Conservation (phyloP, 2,888 invertebrate species). For the Phoronis australis region DNA sequence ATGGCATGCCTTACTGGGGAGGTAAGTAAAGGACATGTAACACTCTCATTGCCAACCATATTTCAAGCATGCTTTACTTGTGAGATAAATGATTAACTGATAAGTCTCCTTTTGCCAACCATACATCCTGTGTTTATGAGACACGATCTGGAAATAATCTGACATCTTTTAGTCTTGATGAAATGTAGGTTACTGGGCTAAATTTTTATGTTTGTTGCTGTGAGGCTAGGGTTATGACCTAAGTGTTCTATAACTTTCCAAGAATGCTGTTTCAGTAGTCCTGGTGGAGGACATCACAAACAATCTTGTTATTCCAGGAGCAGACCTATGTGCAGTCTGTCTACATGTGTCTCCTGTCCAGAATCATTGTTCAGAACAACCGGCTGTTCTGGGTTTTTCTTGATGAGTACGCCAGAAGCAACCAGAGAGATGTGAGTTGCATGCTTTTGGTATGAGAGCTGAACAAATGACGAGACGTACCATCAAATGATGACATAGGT, state of each 20-base stretch:
- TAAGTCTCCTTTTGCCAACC: too few species aligned
- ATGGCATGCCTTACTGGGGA: conserved; percentile 35
- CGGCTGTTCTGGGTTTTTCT: conserved; percentile 42
- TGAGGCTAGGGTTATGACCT: too few species aligned
- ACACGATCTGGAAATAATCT: neutral
- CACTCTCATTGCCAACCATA: neutral
- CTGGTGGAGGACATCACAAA: too few species aligned
- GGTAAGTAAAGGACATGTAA: conserved; percentile 20
- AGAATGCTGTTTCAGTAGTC: too few species aligned
- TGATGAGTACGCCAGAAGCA: conserved; percentile 32
- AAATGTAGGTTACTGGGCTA: neutral
- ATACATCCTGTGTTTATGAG: neutral
- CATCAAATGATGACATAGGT: too few species aligned
- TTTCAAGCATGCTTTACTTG: too few species aligned
- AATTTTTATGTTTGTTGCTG: too few species aligned
- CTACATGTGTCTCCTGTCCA: conserved; percentile 71
- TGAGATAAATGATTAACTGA: too few species aligned
- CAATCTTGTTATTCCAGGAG: conserved; percentile 56
- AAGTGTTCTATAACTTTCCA: too few species aligned
- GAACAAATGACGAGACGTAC: too few species aligned
- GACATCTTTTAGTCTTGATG: too few species aligned
- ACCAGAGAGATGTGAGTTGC: conserved; percentile 38
- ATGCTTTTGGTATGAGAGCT: too few species aligned
- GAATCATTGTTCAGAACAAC: conserved; percentile 61
- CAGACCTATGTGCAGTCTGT: conserved; percentile 70